Percentiles rank a stretch among this genome's conserved stretches.
phyloP scores from a whole-genome alignment of 2,113 vertebrate species.

The Salvelinus namaycush region DNA sequence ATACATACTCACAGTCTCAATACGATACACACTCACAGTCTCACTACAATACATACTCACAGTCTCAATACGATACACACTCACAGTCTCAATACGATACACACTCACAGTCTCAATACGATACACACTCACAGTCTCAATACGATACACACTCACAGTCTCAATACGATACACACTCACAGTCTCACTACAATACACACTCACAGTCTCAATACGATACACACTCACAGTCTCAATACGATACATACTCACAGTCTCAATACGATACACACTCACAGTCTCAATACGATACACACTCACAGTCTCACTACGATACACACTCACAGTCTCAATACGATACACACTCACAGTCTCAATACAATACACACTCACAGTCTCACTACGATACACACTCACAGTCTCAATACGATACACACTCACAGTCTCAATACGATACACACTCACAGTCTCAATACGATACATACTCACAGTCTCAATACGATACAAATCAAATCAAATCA shows the following conservation, averaged over 20 bases:
- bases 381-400: no score
- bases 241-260: constrained; percentile 46
- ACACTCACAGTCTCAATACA: no score
- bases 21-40: neutral
- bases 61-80: no score
- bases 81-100: no score
- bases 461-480: neutral
- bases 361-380: no score
- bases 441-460: no score
- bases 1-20: neutral
- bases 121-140: neutral
- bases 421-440: neutral
- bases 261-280: no score
- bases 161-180: neutral
- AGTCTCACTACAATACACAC: neutral
- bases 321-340: neutral
- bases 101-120: neutral
- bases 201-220: neutral
- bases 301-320: constrained; percentile 13
- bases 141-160: neutral
- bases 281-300: constrained; percentile 32
- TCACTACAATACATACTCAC: no score
- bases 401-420: neutral
- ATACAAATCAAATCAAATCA: no score
- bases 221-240: constrained; percentile 44